phyloP scores from a whole-genome alignment of 2,888 invertebrate species.

The Tinea trinotella region DNA sequence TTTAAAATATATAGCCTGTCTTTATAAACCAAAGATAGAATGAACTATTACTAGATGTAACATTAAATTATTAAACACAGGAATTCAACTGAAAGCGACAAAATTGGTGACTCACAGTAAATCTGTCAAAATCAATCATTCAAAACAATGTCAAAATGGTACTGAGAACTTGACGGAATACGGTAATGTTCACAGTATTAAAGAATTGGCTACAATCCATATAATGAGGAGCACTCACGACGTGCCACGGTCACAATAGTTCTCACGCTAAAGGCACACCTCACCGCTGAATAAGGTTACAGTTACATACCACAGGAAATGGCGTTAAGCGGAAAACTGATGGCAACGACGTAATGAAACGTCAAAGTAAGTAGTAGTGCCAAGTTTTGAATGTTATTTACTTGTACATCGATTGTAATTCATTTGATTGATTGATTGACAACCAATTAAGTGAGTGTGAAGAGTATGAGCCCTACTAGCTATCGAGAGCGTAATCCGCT shows the following conservation, averaged over 20 bases:
- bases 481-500: too few species aligned
- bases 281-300: background rate
- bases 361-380: background rate
- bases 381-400: background rate
- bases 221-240: constrained; percentile 14
- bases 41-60: too few species aligned
- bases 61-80: too few species aligned
- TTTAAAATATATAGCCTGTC: too few species aligned
- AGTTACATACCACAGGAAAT: background rate
- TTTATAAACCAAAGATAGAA: too few species aligned
- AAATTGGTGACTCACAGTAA: too few species aligned
- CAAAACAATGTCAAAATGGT: background rate
- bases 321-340: constrained; percentile 1
- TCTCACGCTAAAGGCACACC: constrained; percentile 32
- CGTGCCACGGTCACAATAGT: constrained; percentile 38
- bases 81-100: too few species aligned
- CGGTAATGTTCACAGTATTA: constrained; percentile 11
- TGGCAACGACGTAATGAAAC: background rate
- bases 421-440: too few species aligned
- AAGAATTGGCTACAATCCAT: constrained; percentile 3
- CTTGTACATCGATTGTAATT: background rate
- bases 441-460: too few species aligned
- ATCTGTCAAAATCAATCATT: too few species aligned
- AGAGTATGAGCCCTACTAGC: too few species aligned
- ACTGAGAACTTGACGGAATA: background rate